Evolutionary conservation across 2,888 invertebrate genomes (phyloP).

Genomic region (Coleophora flavipennella): DNA sequence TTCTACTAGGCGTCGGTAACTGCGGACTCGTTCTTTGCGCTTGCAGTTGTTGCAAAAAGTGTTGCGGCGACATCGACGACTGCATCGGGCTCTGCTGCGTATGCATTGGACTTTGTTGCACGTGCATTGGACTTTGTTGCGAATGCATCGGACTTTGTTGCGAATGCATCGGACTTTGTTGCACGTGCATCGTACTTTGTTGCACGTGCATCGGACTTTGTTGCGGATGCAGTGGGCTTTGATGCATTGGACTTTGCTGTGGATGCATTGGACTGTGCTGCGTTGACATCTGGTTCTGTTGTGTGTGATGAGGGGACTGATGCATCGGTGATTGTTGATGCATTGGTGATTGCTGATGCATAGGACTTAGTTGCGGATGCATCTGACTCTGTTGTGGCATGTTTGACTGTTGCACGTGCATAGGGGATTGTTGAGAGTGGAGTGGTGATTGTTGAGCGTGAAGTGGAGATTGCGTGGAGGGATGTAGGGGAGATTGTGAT

Average conservation of each 20-base stretch:
- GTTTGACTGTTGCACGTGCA: slow-evolving; percentile 44
- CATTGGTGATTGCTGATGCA: slow-evolving; percentile 47
- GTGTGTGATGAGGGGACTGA: slow-evolving; percentile 42
- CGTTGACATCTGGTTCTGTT: slow-evolving; percentile 31
- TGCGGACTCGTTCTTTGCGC: slow-evolving; percentile 64
- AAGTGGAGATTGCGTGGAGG: slow-evolving; percentile 52
- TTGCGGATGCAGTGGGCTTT: slow-evolving; percentile 40
- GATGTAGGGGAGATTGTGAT: slow-evolving; percentile 50
- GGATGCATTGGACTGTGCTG: slow-evolving; percentile 32
- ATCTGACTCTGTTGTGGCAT: slow-evolving; percentile 46
- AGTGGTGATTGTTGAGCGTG: slow-evolving; percentile 53
- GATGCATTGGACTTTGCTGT: slow-evolving; percentile 29
- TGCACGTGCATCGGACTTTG: slow-evolving; percentile 36
- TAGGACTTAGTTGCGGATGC: slow-evolving; percentile 43
- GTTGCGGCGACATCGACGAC: slow-evolving; percentile 32
- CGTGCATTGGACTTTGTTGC: slow-evolving; percentile 41
- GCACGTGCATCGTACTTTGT: slow-evolving; percentile 34
- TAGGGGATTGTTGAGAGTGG: slow-evolving; percentile 53
- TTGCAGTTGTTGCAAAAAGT: slow-evolving; percentile 45
- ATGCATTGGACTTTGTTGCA: slow-evolving; percentile 45
- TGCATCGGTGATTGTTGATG: slow-evolving; percentile 31
- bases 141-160: slow-evolving; percentile 36
- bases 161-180: slow-evolving; percentile 34
- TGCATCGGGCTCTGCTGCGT: slow-evolving; percentile 36
- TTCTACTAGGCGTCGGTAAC: slow-evolving; percentile 60